phyloP scores from a whole-genome alignment of 2,888 invertebrate species.

The Cheilosia scutellata region DNA sequence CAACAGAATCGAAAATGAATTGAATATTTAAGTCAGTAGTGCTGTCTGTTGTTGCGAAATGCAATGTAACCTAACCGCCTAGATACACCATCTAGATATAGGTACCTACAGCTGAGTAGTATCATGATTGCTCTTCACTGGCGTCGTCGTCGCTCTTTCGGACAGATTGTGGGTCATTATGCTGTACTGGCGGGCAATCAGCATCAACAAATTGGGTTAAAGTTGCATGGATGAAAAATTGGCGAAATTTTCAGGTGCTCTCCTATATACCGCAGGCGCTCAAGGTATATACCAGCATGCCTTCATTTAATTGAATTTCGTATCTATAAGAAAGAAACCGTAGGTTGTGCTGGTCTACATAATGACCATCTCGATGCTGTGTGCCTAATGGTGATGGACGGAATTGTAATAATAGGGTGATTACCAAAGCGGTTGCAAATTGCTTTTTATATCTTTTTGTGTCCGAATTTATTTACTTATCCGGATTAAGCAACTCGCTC shows the following conservation, averaged over 20 bases:
- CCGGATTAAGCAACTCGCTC: slow-evolving; percentile 47
- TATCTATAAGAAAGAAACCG: background rate
- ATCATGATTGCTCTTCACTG: slow-evolving; percentile 58
- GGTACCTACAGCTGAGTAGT: background rate
- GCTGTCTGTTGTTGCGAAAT: slow-evolving; percentile 48
- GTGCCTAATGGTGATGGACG: slow-evolving; percentile 33
- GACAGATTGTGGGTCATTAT: slow-evolving; percentile 60
- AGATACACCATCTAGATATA: slow-evolving; percentile 15
- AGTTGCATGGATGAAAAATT: slow-evolving; percentile 36
- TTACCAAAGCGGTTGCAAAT: slow-evolving; percentile 35
- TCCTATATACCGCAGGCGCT: background rate
- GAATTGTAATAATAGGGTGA: slow-evolving; percentile 24
- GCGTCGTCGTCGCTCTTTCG: slow-evolving; percentile 32
- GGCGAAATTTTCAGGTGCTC: slow-evolving; percentile 44
- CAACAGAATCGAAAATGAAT: slow-evolving; percentile 65
- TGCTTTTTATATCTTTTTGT: background rate
- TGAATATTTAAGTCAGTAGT: slow-evolving; percentile 68
- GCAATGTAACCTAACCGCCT: slow-evolving; percentile 38
- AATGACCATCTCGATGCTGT: slow-evolving; percentile 24
- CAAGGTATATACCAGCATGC: background rate
- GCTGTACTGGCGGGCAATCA: slow-evolving; percentile 49
- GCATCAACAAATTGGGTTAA: slow-evolving; percentile 58
- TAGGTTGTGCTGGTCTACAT: slow-evolving; percentile 22
- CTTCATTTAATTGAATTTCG: slow-evolving; percentile 23
- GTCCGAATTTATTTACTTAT: slow-evolving; percentile 7